Evolutionary conservation across 2,113 vertebrate genomes (phyloP), one percentile per base, ranked within the genome.

Genomic region (Corythaeola cristata): DNA sequence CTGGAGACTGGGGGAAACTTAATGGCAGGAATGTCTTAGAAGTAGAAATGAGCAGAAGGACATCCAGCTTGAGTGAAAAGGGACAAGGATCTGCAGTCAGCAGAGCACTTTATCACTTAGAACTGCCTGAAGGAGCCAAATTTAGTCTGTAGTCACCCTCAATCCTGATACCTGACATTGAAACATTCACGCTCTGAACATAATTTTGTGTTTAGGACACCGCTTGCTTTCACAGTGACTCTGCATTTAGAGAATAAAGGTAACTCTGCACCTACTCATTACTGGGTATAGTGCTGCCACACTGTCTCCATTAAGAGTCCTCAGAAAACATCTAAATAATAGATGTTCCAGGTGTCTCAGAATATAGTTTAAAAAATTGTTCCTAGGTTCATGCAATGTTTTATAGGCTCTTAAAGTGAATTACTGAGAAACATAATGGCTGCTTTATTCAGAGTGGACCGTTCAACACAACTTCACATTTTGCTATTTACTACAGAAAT

Each of bases 401-500:
- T 86, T 59, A 39, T 15, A 72, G 10, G 35, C 39, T 89, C 41
- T 62, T 81, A 22, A 37, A 78, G 17, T 20, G n/a, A 93, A 64
- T 87, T 75, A 74, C 50, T 74, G 71, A 76, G 86, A 86, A 62
- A 85, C 19, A 53, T 24, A 62, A 76, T 18, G 37, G 50, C 47
- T 89, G 55, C 35, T 95, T 96, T 95, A 97, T 95, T 97, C 66
- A 85, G 64, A 71, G 3, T 17, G 13, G 33, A 53, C 27, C 84
- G 33, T 74, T 90, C n/a, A 92, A 75, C 45, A 91, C 52, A 92
- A 78, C 41, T 69, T 71, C 39, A 60, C 32, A 37, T 85, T 91
- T 84, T 87, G 21, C 28, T 64, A 71, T 86, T 90, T 93, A 44
- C 64, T 85, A 73, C 56, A 95, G 63, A 92, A 93, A 89, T 33